Conservation (phyloP, 2,797 vertebrate species). For the Clamator glandarius region DNA sequence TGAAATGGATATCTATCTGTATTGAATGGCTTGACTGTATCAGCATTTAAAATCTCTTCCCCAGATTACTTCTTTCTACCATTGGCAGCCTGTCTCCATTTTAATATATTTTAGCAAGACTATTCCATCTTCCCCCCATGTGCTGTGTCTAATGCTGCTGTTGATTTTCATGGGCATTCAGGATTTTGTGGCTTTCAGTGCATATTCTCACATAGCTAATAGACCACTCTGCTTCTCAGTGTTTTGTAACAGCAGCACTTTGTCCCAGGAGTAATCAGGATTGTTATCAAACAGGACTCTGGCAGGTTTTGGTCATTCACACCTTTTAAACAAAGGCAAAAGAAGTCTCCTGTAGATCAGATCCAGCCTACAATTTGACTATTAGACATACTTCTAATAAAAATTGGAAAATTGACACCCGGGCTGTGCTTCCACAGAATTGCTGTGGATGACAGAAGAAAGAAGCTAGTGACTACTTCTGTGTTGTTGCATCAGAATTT, state of each 20-base stretch:
- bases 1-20: not conserved
- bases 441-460: not conserved
- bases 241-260: not conserved
- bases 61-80: not conserved
- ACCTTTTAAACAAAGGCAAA: not conserved
- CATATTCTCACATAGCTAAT: not conserved
- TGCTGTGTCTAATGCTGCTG: not conserved
- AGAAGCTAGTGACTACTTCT: not conserved
- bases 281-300: fast-evolving
- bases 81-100: not conserved
- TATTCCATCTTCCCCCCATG: not conserved
- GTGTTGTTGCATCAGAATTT: not conserved
- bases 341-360: not conserved
- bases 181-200: not conserved
- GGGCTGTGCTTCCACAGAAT: not conserved
- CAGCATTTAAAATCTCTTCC: not conserved
- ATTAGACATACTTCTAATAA: not conserved
- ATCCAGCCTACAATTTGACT: not conserved
- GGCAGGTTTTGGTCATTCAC: not conserved
- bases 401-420: not conserved
- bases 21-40: not conserved
- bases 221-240: not conserved
- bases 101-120: not conserved
- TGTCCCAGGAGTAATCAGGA: fast-evolving
- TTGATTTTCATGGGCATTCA: not conserved